These are phyloP conservation scores for Triplophysa tibetana DNA, from an alignment of 2,113 vertebrate species.

Conservation along the genomic window DNA sequence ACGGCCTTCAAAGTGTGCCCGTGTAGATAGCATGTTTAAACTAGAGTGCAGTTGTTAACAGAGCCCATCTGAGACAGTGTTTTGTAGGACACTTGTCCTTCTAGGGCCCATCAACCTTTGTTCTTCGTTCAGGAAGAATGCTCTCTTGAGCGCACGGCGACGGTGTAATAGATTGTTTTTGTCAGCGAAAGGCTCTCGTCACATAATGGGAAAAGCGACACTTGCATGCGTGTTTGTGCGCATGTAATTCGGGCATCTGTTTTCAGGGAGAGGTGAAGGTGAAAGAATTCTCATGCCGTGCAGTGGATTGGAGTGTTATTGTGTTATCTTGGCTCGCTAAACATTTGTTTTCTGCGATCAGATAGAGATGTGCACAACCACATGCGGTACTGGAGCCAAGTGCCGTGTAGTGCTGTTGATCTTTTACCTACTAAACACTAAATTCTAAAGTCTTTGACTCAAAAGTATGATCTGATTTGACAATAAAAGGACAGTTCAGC, in stretches of 20 bases:
- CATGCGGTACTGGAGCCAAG: neutral
- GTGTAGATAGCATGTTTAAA: constrained; percentile 66
- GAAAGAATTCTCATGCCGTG: constrained; percentile 42
- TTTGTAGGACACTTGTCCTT: constrained; percentile 73
- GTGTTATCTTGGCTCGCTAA: constrained; percentile 63
- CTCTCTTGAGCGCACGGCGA: constrained; percentile 69
- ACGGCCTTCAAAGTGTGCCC: constrained; percentile 63
- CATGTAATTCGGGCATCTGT: constrained; percentile 48
- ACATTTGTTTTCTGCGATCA: constrained; percentile 68
- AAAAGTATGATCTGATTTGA: too few species aligned
- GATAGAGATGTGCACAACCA: constrained; percentile 43
- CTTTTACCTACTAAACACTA: neutral
- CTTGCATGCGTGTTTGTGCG: constrained; percentile 56
- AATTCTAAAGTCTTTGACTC: neutral
- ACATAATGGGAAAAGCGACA: constrained; percentile 66
- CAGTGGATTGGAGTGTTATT: constrained; percentile 44
- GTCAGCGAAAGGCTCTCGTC: constrained; percentile 68
- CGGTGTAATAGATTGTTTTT: constrained; percentile 66
- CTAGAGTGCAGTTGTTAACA: constrained; percentile 71
- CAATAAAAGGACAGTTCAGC: too few species aligned
- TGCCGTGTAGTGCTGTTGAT: neutral
- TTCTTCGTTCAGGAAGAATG: constrained; percentile 66
- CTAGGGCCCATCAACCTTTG: constrained; percentile 69
- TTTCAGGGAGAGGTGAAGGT: constrained; percentile 58
- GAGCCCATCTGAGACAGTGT: constrained; percentile 65